Percentiles rank a stretch among this genome's conserved stretches.
Conservation (phyloP, 2,113 vertebrate species). For the Cryptomyrus ogoouensis region DNA sequence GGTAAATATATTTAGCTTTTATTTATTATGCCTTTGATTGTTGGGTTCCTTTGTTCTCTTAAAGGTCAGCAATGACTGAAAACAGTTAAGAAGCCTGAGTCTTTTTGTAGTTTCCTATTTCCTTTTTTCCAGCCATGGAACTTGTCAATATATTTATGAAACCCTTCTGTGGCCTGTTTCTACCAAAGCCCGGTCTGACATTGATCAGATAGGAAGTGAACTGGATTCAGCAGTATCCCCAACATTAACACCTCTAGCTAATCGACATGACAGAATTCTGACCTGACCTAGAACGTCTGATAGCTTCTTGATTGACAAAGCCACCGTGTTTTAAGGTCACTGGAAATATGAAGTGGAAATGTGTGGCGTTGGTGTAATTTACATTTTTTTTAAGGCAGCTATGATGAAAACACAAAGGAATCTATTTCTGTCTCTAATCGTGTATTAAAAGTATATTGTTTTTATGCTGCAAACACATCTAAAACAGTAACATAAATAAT, state of each 20-base stretch:
- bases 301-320: constrained; percentile 36
- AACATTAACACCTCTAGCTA: constrained; percentile 66
- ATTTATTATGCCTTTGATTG: constrained; percentile 21
- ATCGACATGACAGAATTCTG: constrained; percentile 68
- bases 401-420: background rate
- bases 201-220: constrained; percentile 60
- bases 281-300: constrained; percentile 56
- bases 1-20: constrained; percentile 21
- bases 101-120: constrained; percentile 23
- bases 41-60: constrained; percentile 15
- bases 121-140: constrained; percentile 25
- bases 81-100: constrained; percentile 22
- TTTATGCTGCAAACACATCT: background rate
- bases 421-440: background rate
- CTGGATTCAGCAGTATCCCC: constrained; percentile 55
- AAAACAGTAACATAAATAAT: background rate
- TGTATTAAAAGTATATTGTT: background rate
- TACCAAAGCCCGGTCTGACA: constrained; percentile 44
- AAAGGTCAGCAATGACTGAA: constrained; percentile 23
- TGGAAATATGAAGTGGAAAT: constrained; percentile 24
- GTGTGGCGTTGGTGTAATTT: background rate
- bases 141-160: constrained; percentile 32
- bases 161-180: constrained; percentile 25
- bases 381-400: background rate
- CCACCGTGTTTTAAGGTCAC: constrained; percentile 35